Conservation (phyloP, 2,888 invertebrate genomes). For the Folsomia candida region DNA sequence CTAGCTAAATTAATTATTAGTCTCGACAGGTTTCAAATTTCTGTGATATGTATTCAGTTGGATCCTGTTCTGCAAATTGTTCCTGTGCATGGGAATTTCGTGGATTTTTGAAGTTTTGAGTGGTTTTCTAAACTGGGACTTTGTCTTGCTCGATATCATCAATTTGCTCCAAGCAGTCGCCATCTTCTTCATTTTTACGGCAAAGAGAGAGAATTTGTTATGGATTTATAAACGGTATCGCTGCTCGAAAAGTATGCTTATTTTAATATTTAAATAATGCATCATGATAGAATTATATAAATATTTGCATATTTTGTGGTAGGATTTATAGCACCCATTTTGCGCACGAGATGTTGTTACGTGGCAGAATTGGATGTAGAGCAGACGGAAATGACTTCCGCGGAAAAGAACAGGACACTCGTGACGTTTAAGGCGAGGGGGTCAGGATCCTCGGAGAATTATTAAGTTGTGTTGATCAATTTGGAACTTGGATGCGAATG, state of each 20-base stretch:
- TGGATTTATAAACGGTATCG: conserved; percentile 25
- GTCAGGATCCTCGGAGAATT: no score
- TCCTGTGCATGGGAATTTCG: conserved; percentile 37
- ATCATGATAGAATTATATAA: no score
- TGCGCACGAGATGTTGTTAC: conserved; percentile 24
- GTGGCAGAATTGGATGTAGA: conserved; percentile 22
- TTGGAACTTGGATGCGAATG: no score
- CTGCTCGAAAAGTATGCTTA: conserved; percentile 13
- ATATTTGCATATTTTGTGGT: conserved; percentile 7
- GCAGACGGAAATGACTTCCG: conserved; percentile 27
- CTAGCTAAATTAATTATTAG: neutral
- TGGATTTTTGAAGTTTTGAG: conserved; percentile 38
- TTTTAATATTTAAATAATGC: neutral
- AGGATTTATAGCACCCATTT: conserved; percentile 29
- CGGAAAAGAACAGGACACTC: conserved; percentile 7
- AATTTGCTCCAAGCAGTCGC: conserved; percentile 34
- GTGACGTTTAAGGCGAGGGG: neutral
- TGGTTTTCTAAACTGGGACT: conserved; percentile 13
- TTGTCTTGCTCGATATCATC: conserved; percentile 33
- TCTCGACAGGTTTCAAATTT: neutral
- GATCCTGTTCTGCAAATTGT: conserved; percentile 34
- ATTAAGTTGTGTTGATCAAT: no score
- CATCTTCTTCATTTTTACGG: conserved; percentile 38
- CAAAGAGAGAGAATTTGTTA: conserved; percentile 28
- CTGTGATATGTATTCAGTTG: conserved; percentile 23